phyloP scores from a whole-genome alignment of 2,797 vertebrate species.

The Vireo griseus region DNA sequence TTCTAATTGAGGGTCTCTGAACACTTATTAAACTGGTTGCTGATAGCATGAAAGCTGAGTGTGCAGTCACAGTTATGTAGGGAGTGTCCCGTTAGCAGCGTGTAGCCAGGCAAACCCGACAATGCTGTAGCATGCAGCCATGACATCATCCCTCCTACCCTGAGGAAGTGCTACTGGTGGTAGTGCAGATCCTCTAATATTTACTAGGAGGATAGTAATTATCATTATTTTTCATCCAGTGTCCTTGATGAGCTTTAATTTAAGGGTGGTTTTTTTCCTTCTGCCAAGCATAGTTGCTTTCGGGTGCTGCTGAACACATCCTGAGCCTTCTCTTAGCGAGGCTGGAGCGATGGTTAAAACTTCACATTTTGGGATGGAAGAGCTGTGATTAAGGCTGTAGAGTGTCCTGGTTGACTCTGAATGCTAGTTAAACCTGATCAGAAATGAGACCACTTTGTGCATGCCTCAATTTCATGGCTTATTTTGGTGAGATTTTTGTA shows the following conservation, averaged over 20 bases:
- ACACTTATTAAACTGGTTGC: conserved; percentile 52
- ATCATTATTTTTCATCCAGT: background rate
- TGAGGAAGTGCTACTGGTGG: conserved; percentile 53
- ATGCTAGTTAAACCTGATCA: background rate
- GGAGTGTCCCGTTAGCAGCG: conserved; percentile 62
- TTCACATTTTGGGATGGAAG: background rate
- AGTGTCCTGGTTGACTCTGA: background rate
- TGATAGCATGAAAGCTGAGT: conserved; percentile 53
- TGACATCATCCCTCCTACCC: conserved; percentile 58
- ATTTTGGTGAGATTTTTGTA: background rate
- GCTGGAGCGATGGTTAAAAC: background rate
- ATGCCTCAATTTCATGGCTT: background rate
- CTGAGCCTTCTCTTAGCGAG: background rate
- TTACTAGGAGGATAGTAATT: background rate
- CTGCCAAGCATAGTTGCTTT: accelerated
- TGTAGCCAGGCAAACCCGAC: conserved; percentile 46
- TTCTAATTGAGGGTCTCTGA: conserved; percentile 64
- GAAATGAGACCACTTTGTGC: background rate
- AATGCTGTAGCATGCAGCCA: conserved; percentile 55
- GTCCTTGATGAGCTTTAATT: background rate
- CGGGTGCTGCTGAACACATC: background rate
- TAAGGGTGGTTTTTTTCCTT: background rate
- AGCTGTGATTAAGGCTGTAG: background rate
- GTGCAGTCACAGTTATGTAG: conserved; percentile 62
- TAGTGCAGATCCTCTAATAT: conserved; percentile 4